Evolutionary conservation across 2,888 invertebrate genomes (phyloP).

Genomic region (Drosophila yooni): DNA sequence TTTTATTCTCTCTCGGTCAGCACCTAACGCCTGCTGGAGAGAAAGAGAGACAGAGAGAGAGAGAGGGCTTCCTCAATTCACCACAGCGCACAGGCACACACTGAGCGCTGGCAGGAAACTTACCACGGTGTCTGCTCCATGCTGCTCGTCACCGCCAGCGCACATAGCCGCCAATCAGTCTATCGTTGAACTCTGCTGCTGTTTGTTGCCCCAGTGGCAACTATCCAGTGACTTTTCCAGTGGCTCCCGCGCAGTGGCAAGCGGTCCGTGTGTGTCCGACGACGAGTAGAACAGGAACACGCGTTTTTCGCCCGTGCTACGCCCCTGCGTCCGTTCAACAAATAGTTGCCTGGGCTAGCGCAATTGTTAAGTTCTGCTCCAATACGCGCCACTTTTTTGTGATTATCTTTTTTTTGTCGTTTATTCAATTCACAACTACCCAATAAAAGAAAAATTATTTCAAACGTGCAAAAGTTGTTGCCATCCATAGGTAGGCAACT

Average conservation of each 20-base stretch:
- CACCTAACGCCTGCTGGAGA: neutral
- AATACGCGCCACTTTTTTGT: conserved; percentile 39
- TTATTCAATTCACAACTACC: conserved; percentile 17
- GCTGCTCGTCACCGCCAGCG: conserved; percentile 10
- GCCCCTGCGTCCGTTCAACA: conserved; percentile 12
- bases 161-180: conserved; percentile 59
- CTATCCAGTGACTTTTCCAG: conserved; percentile 17
- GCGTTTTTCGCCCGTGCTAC: conserved; percentile 26
- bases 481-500: conserved; percentile 6
- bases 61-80: conserved; percentile 21
- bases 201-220: conserved; percentile 53
- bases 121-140: conserved; percentile 37
- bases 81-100: conserved; percentile 31
- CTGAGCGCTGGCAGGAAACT: conserved; percentile 24
- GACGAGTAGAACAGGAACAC: conserved; percentile 6
- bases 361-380: conserved; percentile 5
- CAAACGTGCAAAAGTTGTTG: conserved; percentile 27
- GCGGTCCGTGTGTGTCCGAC: conserved; percentile 43
- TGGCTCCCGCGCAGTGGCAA: conserved; percentile 10
- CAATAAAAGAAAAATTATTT: neutral
- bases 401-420: conserved; percentile 41
- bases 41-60: neutral
- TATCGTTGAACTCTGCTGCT: conserved; percentile 70
- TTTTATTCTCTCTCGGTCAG: neutral
- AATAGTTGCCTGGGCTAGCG: conserved; percentile 20